Conservation (phyloP, 1,140 invertebrate species). For the Calosoma granatense region DNA sequence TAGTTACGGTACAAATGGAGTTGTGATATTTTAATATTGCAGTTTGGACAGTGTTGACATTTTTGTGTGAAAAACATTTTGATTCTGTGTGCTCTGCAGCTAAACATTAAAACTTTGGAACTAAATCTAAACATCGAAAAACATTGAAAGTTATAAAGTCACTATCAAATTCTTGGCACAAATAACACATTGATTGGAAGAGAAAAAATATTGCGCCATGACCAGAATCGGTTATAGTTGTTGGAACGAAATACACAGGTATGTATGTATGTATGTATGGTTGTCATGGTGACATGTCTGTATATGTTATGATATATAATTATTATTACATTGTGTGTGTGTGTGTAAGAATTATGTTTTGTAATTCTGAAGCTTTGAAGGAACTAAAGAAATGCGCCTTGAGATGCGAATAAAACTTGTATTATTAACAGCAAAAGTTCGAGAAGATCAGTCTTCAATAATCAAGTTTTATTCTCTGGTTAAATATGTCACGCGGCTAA, state of each 20-base stretch:
- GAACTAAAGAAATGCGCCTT: no score
- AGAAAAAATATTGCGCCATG: slow-evolving; percentile 6
- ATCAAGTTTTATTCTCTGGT: slow-evolving; percentile 2
- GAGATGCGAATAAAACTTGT: slow-evolving; percentile 5
- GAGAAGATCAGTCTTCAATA: neutral
- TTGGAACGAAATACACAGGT: no score
- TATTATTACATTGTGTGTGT: no score
- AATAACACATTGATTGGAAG: slow-evolving; percentile 2
- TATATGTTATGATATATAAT: no score
- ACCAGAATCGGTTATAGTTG: no score
- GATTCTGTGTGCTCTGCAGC: neutral
- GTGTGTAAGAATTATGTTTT: no score
- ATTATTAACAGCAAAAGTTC: neutral
- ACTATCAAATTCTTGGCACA: neutral
- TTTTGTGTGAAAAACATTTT: slow-evolving; percentile 5
- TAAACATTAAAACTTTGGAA: slow-evolving; percentile 7
- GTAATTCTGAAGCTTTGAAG: no score
- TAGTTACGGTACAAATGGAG: no score
- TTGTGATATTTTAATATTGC: slow-evolving; percentile 7
- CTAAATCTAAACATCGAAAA: slow-evolving; percentile 6
- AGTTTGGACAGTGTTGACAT: neutral
- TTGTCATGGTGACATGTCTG: no score
- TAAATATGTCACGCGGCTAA: neutral
- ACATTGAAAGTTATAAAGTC: neutral
- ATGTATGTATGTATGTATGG: no score